A percentile compares a stretch with the other conserved stretches of the same genome.
Conservation (phyloP, 1,140 invertebrate genomes). For the Drosophila ohnishii region DNA sequence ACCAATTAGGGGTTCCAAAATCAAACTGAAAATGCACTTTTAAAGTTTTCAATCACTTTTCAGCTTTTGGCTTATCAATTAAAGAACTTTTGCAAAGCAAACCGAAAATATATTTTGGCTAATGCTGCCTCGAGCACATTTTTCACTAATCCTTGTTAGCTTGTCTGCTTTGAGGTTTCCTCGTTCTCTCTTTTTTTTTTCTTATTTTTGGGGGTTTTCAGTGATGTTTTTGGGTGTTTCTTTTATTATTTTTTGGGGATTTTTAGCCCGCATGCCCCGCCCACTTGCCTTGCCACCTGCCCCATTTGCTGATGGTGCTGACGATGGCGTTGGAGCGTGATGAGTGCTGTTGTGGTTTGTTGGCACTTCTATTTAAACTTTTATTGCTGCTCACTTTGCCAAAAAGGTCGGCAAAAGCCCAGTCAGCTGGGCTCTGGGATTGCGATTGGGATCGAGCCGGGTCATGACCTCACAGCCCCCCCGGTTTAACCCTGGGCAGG, state of each 20-base stretch:
- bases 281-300: constrained; percentile 31
- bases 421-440: constrained; percentile 25
- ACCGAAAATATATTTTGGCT: constrained; percentile 35
- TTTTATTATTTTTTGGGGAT: constrained; percentile 1
- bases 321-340: constrained; percentile 72
- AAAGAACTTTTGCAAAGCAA: constrained; percentile 10
- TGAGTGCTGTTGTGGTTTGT: constrained; percentile 80
- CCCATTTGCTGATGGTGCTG: constrained; percentile 47
- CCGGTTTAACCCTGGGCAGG: constrained; percentile 1
- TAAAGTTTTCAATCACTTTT: constrained; percentile 26
- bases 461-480: constrained; percentile 26
- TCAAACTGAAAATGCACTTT: background rate
- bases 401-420: constrained; percentile 52
- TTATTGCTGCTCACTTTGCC: constrained; percentile 74
- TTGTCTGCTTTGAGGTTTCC: constrained; percentile 69
- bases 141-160: constrained; percentile 65
- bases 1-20: constrained; percentile 21
- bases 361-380: constrained; percentile 81
- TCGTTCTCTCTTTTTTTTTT: background rate
- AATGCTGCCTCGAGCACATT: constrained; percentile 37
- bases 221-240: constrained; percentile 7
- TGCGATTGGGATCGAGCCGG: constrained; percentile 9
- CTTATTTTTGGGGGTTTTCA: background rate
- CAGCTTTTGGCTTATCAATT: constrained; percentile 20
- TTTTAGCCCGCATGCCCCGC: constrained; percentile 4